phyloP scores from a whole-genome alignment of 2,888 invertebrate genomes.

The Drosophila kanekoi region DNA sequence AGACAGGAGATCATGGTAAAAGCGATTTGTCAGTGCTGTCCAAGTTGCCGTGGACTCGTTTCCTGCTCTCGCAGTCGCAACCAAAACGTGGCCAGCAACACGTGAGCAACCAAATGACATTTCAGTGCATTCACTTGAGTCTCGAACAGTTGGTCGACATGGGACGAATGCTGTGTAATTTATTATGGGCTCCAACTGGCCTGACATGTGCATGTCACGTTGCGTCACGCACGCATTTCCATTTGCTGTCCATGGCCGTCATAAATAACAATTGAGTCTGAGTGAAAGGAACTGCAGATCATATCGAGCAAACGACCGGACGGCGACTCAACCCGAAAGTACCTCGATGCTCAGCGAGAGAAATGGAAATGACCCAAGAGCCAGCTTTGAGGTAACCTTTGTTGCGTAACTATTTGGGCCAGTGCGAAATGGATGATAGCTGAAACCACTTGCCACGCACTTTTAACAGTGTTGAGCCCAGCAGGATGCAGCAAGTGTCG shows the following conservation, averaged over 20 bases:
- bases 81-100: slow-evolving; percentile 35
- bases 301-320: slow-evolving; percentile 34
- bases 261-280: slow-evolving; percentile 68
- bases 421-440: slow-evolving; percentile 28
- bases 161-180: slow-evolving; percentile 1
- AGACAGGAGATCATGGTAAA: slow-evolving; percentile 14
- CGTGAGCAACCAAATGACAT: slow-evolving; percentile 41
- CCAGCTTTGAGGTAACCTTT: not conserved
- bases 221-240: slow-evolving; percentile 49
- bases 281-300: slow-evolving; percentile 25
- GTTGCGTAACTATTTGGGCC: slow-evolving; percentile 5
- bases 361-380: not conserved
- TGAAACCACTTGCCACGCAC: slow-evolving; percentile 37
- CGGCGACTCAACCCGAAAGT: too few species aligned
- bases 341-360: slow-evolving; percentile 10
- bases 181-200: slow-evolving; percentile 17
- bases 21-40: slow-evolving; percentile 67
- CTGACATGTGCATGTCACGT: slow-evolving; percentile 57
- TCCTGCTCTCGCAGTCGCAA: slow-evolving; percentile 26
- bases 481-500: slow-evolving; percentile 33
- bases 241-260: slow-evolving; percentile 59
- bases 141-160: slow-evolving; percentile 4
- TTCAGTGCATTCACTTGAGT: slow-evolving; percentile 20
- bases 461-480: slow-evolving; percentile 66
- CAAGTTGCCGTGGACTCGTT: slow-evolving; percentile 27